Evolutionary conservation across 2,888 invertebrate genomes (phyloP), one percentile per base, ranked within the genome.

Genomic region (Athrips mouffetella): DNA sequence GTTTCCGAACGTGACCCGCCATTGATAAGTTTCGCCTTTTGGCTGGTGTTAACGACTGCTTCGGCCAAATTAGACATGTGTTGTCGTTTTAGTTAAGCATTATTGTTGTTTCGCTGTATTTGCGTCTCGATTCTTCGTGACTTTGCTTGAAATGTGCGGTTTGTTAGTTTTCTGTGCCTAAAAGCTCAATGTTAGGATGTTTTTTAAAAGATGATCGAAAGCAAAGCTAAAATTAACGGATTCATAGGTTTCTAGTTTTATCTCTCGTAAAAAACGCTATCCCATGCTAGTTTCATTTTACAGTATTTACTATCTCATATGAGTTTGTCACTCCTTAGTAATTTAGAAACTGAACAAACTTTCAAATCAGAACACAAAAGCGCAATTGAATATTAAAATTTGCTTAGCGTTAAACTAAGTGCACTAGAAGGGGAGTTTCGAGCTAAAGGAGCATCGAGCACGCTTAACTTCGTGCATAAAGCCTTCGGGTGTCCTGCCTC

Each of bases 331-430:
- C 21, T 21, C 21, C 21, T 21, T 11, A 21, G 37, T 37, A n/a
- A 37, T 37, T n/a, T 21, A 37, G 37, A 37, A 37, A 11, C 18
- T 29, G 18, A 29, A 31, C 31, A 21, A 31, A 44, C 44, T 44
- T 44, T 30, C 44, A 44, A 44, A 44, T 44, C 21, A 18, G 30
- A 31, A 44, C 44, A 31, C 45, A 47, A 82, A 80, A 80, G 80
- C 77, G 73, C 81, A 83, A 86, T 83, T 82, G 84, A 83, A 85
- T 80, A 86, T 86, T 86, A 85, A 84, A 86, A 86, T 86, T 84
- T 80, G 85, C 85, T 86, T 81, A 84, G 73, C 80, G 70, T 69
- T 70, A 69, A 76, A 75, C 78, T 73, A 73, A 76, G 72, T 74
- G 73, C 67, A 65, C 67, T 71, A 73, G 64, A 67, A 75, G 77